Evolutionary conservation across 2,888 invertebrate genomes (phyloP).

Genomic region (Neelides folsomi): DNA sequence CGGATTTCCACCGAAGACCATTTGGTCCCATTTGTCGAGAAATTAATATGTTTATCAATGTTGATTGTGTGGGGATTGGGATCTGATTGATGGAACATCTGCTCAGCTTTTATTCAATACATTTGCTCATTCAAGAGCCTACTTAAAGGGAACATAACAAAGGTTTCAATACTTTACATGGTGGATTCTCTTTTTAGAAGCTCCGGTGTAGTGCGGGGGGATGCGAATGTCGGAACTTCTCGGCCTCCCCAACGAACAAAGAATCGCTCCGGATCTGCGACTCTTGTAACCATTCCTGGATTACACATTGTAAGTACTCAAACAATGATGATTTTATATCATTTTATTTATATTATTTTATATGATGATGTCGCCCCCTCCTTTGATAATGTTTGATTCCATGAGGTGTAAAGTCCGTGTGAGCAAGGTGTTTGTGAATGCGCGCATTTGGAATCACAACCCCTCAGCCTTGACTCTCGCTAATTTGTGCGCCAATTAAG

Average conservation of each 20-base stretch:
- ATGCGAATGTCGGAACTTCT: conserved; percentile 31
- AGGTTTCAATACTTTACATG: too few relatives aligned
- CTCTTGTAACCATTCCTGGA: conserved; percentile 32
- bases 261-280: conserved; percentile 29
- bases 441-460: not conserved
- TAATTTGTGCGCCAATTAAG: not conserved
- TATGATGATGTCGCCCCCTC: not conserved
- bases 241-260: conserved; percentile 19
- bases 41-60: too few relatives aligned
- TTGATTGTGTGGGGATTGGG: too few relatives aligned
- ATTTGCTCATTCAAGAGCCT: too few relatives aligned
- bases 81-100: too few relatives aligned
- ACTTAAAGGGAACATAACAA: too few relatives aligned
- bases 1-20: too few relatives aligned
- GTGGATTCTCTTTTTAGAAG: conserved; percentile 21
- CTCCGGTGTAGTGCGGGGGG: conserved; percentile 30
- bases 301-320: conserved; percentile 29
- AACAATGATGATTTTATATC: too few relatives aligned
- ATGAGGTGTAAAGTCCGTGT: not conserved
- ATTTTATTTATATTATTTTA: too few relatives aligned
- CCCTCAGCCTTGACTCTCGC: not conserved
- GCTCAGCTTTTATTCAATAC: too few relatives aligned
- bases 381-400: not conserved
- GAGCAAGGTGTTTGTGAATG: not conserved
- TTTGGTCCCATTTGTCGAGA: too few relatives aligned